Evolutionary conservation across 2,888 invertebrate species (phyloP).

Genomic region (Microctonus hyperodae): DNA sequence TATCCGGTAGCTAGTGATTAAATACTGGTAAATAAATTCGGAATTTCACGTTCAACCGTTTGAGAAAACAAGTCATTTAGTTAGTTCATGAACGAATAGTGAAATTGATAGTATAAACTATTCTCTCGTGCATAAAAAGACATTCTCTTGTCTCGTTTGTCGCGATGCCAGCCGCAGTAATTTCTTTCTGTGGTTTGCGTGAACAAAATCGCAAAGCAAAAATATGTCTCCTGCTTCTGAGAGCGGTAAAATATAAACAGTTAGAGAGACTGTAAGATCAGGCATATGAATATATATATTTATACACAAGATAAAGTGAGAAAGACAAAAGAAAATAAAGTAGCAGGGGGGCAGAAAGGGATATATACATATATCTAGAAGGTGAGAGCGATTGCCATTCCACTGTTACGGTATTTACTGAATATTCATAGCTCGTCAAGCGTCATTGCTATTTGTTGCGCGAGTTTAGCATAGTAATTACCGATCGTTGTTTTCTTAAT

Average conservation of each 20-base stretch:
- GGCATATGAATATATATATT: background rate
- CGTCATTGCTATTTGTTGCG: slow-evolving; percentile 22
- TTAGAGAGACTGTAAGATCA: slow-evolving; percentile 25
- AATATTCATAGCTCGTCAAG: slow-evolving; percentile 25
- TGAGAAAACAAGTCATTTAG: slow-evolving; percentile 14
- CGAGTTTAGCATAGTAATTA: slow-evolving; percentile 26
- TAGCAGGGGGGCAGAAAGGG: background rate
- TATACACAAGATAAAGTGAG: background rate
- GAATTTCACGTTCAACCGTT: slow-evolving; percentile 1
- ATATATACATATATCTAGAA: background rate
- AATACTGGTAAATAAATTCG: no score
- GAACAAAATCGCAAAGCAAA: slow-evolving; percentile 44
- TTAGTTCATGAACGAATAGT: slow-evolving; percentile 3
- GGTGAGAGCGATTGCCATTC: slow-evolving; percentile 1
- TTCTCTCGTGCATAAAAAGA: slow-evolving; percentile 4
- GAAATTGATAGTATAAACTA: slow-evolving; percentile 7
- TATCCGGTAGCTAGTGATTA: no score
- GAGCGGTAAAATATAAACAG: slow-evolving; percentile 37
- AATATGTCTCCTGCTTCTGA: slow-evolving; percentile 30
- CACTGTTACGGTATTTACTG: slow-evolving; percentile 12
- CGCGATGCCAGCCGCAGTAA: slow-evolving; percentile 43
- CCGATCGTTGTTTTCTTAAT: slow-evolving; percentile 27
- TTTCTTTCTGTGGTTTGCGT: slow-evolving; percentile 46
- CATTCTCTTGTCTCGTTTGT: slow-evolving; percentile 26
- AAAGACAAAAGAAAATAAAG: background rate